phyloP scores from a whole-genome alignment of 2,113 vertebrate species.

The Zosterops pallidus region DNA sequence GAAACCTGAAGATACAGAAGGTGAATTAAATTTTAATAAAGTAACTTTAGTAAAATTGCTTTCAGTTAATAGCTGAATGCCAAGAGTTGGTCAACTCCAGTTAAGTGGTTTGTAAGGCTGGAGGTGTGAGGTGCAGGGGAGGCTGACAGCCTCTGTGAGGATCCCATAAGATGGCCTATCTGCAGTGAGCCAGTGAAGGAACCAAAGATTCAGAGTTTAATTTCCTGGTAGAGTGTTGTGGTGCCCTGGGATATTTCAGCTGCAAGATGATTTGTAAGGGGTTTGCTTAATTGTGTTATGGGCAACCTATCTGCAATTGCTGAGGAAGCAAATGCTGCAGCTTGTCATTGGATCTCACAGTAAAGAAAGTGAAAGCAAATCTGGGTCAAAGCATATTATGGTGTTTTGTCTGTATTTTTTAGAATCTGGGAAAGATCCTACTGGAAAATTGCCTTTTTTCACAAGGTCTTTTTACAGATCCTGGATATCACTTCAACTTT shows the following conservation, averaged over 20 bases:
- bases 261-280: background rate
- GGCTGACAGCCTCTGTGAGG: background rate
- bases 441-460: background rate
- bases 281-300: background rate
- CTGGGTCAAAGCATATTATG: background rate
- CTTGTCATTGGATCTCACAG: background rate
- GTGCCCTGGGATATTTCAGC: background rate
- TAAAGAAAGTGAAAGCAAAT: background rate
- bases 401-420: background rate
- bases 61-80: background rate
- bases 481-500: background rate
- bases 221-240: background rate
- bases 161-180: background rate
- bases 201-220: background rate
- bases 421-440: background rate
- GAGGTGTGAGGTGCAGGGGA: background rate
- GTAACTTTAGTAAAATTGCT: background rate
- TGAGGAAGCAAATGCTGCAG: background rate
- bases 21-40: conserved; percentile 28
- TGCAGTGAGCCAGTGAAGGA: background rate
- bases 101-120: background rate
- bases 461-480: background rate
- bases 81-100: accelerated
- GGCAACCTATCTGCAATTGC: background rate
- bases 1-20: background rate